Conservation (phyloP, 2,888 invertebrate species). For the Acanthosepion esculentum region DNA sequence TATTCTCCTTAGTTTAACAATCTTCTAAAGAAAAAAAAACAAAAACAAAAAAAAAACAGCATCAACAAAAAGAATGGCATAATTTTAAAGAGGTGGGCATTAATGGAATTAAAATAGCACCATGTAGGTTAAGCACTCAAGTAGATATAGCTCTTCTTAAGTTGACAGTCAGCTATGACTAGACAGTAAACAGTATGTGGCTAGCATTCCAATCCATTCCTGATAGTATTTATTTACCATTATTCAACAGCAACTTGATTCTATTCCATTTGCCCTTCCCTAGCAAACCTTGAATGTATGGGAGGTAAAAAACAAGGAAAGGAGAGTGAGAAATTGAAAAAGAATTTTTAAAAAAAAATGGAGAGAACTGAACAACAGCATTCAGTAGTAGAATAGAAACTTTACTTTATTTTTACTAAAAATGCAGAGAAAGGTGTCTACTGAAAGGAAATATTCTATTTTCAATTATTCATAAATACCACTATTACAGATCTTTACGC, state of each 20-base stretch:
- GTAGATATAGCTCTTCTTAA: not conserved
- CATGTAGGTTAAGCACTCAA: not conserved
- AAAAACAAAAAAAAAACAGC: not conserved
- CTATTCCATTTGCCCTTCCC: not conserved
- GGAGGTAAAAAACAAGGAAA: not conserved
- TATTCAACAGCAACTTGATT: not conserved
- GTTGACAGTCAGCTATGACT: not conserved
- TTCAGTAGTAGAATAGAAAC: too few relatives aligned
- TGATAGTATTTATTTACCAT: not conserved
- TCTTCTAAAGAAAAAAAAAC: not conserved
- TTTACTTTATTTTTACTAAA: too few relatives aligned
- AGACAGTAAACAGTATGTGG: not conserved
- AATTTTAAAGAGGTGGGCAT: not conserved
- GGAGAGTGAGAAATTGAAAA: not conserved
- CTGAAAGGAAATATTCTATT: too few relatives aligned
- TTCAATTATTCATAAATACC: too few relatives aligned
- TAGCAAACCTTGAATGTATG: too few relatives aligned
- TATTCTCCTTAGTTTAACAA: too few relatives aligned
- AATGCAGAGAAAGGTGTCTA: too few relatives aligned
- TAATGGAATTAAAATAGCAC: not conserved
- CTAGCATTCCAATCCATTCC: not conserved
- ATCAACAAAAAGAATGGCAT: not conserved
- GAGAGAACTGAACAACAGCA: too few relatives aligned
- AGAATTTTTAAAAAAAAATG: not conserved
- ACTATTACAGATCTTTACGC: too few relatives aligned